Conservation (phyloP, 2,797 vertebrate species). For the Myripristis murdjan region DNA sequence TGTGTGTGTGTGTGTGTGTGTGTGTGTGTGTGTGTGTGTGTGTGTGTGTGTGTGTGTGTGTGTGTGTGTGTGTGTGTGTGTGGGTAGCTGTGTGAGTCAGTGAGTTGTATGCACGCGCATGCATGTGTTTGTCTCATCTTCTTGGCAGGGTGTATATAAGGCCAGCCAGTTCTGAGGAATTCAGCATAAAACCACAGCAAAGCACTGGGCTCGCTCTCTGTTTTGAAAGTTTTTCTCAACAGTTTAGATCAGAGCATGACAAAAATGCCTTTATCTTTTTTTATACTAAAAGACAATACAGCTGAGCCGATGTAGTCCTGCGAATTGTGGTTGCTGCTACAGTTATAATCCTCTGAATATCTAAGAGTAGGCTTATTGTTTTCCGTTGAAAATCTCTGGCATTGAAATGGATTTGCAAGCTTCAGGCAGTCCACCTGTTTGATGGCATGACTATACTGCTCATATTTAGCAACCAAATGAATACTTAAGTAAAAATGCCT, state of each 20-base stretch:
- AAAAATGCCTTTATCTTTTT: slow-evolving; percentile 18
- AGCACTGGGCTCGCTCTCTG: slow-evolving; percentile 18
- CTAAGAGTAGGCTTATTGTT: not conserved
- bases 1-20: slow-evolving; percentile 7
- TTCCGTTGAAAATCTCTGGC: not conserved
- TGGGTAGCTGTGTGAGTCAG: too few species aligned
- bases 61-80: too few species aligned
- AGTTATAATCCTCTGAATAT: not conserved
- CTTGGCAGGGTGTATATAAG: slow-evolving; percentile 12
- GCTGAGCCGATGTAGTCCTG: not conserved
- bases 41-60: too few species aligned
- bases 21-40: slow-evolving; percentile 17
- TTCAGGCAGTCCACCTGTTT: not conserved
- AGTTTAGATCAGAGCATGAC: slow-evolving; percentile 24
- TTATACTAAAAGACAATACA: not conserved
- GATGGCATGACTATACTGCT: not conserved
- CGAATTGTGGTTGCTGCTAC: not conserved
- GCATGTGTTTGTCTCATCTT: too few species aligned
- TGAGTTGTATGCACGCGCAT: too few species aligned
- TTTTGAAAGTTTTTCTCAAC: slow-evolving; percentile 20
- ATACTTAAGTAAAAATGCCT: not conserved
- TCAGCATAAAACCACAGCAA: slow-evolving; percentile 37
- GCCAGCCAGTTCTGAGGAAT: slow-evolving; percentile 43
- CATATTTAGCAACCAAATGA: not conserved
- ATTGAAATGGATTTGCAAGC: not conserved